Percentiles rank a stretch among this genome's conserved stretches.
These are phyloP conservation scores for Patella depressa DNA, from an alignment of 2,888 invertebrate genomes.

Conservation along the genomic window DNA sequence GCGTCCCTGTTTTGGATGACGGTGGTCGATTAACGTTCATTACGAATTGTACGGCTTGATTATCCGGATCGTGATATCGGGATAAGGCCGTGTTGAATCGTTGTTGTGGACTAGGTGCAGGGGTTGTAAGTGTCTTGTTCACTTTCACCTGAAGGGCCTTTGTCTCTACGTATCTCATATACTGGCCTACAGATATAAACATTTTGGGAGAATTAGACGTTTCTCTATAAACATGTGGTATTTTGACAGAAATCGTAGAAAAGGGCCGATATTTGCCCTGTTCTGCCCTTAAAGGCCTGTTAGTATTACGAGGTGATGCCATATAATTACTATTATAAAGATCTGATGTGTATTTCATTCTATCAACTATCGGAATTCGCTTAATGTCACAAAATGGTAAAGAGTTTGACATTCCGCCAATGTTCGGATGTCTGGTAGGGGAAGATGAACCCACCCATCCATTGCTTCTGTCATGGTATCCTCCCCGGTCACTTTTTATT, in stretches of 20 bases:
- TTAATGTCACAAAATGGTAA: background rate
- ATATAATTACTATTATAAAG: background rate
- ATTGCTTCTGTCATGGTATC: background rate
- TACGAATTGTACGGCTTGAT: background rate
- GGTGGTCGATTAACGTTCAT: background rate
- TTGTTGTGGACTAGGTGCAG: background rate
- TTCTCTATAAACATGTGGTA: background rate
- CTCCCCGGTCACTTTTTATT: background rate
- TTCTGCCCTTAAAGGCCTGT: constrained; percentile 32
- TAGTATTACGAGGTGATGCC: background rate
- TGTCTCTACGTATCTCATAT: background rate
- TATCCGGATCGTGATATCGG: background rate
- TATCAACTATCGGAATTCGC: background rate
- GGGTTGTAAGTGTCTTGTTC: background rate
- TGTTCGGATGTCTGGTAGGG: background rate
- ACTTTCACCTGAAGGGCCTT: background rate
- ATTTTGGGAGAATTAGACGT: background rate
- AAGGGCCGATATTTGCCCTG: constrained; percentile 33
- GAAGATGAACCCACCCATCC: background rate
- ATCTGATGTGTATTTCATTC: background rate
- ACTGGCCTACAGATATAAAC: background rate
- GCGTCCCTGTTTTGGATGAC: background rate
- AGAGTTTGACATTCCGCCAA: background rate
- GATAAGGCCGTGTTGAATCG: background rate
- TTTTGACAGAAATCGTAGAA: constrained; percentile 27